phyloP scores from a whole-genome alignment of 2,113 vertebrate species.

The Morone chrysops region DNA sequence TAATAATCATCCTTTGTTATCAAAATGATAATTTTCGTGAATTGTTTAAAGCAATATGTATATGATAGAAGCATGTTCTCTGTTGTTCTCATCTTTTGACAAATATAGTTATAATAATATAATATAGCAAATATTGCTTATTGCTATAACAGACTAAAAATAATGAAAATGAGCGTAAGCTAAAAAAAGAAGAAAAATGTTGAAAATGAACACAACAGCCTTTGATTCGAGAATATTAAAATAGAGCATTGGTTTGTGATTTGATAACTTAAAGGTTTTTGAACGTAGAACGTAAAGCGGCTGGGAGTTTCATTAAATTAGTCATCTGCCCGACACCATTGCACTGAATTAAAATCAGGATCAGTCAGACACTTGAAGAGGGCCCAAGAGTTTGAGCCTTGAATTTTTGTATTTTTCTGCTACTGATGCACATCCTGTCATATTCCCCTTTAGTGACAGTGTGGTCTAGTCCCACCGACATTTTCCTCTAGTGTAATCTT shows the following conservation, averaged over 20 bases:
- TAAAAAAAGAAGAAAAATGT: not conserved
- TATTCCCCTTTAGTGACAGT: constrained; percentile 39
- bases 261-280: constrained; percentile 21
- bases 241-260: not conserved
- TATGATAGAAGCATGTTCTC: not conserved
- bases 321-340: constrained; percentile 50
- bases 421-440: constrained; percentile 53
- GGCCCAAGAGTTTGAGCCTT: constrained; percentile 33
- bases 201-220: not conserved
- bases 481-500: constrained; percentile 59
- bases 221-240: not conserved
- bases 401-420: constrained; percentile 24
- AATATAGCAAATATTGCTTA: too few relatives aligned
- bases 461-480: constrained; percentile 47
- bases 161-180: not conserved
- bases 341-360: constrained; percentile 64
- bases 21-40: not conserved
- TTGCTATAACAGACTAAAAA: not conserved
- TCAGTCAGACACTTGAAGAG: constrained; percentile 51
- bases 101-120: not conserved
- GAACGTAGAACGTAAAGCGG: constrained; percentile 17
- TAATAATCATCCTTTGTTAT: not conserved
- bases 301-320: constrained; percentile 61
- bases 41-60: not conserved
- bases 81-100: not conserved